Conservation (phyloP, 37 sponge, comb jelly and placozoan genomes). For the Halichondria panicea region DNA sequence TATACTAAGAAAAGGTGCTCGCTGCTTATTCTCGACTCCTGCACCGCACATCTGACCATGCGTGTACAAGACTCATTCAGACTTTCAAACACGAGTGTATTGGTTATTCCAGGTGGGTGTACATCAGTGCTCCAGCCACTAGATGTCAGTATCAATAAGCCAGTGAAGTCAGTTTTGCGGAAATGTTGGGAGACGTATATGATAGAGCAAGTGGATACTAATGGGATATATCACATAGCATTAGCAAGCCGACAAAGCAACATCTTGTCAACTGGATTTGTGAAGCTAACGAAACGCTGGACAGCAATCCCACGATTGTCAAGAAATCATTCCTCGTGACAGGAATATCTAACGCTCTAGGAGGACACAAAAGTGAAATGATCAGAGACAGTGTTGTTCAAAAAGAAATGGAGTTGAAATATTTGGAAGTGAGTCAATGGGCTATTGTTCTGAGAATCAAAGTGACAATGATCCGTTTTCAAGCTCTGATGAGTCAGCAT, state of each 20-base stretch:
- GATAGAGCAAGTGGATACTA: conserved; percentile 1
- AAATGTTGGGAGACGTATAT: conserved; percentile 1
- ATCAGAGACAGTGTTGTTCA: background rate
- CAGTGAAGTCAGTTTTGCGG: conserved; percentile 10
- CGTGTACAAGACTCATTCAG: conserved; percentile 13
- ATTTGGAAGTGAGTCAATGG: conserved; percentile 1
- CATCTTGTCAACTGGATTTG: conserved; percentile 17
- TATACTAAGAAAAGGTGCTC: conserved; percentile 8
- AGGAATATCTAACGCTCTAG: conserved; percentile 37
- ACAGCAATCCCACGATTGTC: conserved; percentile 1
- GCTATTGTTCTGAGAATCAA: background rate
- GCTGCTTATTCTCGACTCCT: conserved; percentile 28
- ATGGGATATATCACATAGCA: background rate
- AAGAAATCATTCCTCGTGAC: conserved; percentile 44
- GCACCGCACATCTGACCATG: conserved; percentile 22
- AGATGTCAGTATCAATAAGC: conserved; percentile 41
- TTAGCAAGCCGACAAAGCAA: background rate
- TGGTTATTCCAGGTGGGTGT: conserved; percentile 51
- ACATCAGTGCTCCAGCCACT: conserved; percentile 44
- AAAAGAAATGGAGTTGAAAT: conserved; percentile 4
- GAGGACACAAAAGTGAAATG: background rate
- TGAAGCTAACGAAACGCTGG: background rate
- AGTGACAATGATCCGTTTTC: background rate
- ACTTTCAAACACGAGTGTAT: background rate
- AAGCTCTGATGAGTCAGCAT: background rate